These are phyloP conservation scores for Fopius arisanus DNA, from an alignment of 1,140 invertebrate genomes.

Conservation along the genomic window DNA sequence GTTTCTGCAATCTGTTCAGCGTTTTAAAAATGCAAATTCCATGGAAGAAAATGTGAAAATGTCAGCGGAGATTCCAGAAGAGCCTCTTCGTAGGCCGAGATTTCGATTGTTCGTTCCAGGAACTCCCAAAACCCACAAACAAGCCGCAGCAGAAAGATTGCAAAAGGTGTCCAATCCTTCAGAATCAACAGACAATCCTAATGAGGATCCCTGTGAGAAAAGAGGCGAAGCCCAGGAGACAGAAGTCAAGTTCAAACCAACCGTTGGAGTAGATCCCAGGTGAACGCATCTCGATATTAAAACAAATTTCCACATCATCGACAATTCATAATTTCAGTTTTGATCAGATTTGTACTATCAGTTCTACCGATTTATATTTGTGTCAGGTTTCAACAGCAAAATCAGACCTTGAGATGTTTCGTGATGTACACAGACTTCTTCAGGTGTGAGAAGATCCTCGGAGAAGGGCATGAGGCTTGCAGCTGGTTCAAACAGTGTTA, in stretches of 20 bases:
- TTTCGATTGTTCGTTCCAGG: not conserved
- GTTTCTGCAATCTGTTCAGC: too few species aligned
- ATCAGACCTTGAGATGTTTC: constrained; percentile 56
- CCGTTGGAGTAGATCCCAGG: not conserved
- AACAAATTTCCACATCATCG: not conserved
- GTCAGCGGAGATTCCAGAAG: not conserved
- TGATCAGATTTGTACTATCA: not conserved
- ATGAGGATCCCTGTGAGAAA: not conserved
- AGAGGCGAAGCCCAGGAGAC: not conserved
- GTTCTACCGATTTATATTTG: not conserved
- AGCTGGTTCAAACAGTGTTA: constrained; percentile 53
- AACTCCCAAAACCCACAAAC: not conserved
- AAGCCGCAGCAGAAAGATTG: not conserved
- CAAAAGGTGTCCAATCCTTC: not conserved
- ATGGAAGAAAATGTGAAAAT: not conserved
- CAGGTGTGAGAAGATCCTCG: constrained; percentile 54
- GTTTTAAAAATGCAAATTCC: not conserved
- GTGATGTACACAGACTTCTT: constrained; percentile 58
- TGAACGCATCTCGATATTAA: not conserved
- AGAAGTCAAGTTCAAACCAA: not conserved
- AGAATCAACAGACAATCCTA: not conserved
- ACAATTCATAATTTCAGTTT: not conserved
- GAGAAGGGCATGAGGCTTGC: constrained; percentile 47
- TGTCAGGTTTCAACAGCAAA: constrained; percentile 56
- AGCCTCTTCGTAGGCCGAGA: not conserved